Base-by-base conservation (phyloP, 1,140 invertebrate genomes). In the Cyrtorhinus lividipennis region DNA sequence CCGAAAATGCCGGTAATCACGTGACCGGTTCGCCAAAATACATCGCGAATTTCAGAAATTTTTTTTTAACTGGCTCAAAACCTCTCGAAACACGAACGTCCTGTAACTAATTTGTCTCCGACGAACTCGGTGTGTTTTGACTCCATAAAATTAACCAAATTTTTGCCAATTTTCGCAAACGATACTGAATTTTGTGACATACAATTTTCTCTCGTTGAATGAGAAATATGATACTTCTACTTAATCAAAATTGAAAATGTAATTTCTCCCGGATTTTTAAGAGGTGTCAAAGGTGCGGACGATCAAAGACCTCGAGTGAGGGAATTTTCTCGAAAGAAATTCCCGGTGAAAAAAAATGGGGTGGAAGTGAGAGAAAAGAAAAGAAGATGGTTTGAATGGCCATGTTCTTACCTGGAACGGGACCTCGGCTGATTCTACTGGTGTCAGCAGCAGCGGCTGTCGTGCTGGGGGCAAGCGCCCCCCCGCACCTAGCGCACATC, bases 401-500 rank as follows among this genome's bases (percentile, higher is more conserved):
- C 24, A 63, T 58, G 23, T 63, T 53, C 53, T 30, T 45, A 53
- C 12, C 56, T 58, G 56, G 56, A 20, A 18, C 56, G 5, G 25
- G 23, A 26, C 22, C 56, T 12, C 25, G 61, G 61, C 46, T 66
- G 53, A 25, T 64, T 27, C 45, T 68, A 53, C 56, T 66, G 62
- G 57, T 67, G 60, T 64, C 57, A 26, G 56, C 56, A 26, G 56
- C 56, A 24, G 56, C 18, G 26, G 23, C 62, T 8, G 18, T 48
- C 30, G 27, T 65, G 18, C 61, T 62, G 12, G 60, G 38, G 48
- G n/a, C 57, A n/a, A 38, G 56, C 22, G 46, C 44, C 71, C 85
- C 83, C 68, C 83, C 85, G 69, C 83, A 85, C 76, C 76, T 88
- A 69, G 84, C 84, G 64, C 82, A 84, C 72, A 82, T 85, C 70